Evolutionary conservation across 2,888 invertebrate species (phyloP).

Genomic region (Caenorhabditis parvicauda): DNA sequence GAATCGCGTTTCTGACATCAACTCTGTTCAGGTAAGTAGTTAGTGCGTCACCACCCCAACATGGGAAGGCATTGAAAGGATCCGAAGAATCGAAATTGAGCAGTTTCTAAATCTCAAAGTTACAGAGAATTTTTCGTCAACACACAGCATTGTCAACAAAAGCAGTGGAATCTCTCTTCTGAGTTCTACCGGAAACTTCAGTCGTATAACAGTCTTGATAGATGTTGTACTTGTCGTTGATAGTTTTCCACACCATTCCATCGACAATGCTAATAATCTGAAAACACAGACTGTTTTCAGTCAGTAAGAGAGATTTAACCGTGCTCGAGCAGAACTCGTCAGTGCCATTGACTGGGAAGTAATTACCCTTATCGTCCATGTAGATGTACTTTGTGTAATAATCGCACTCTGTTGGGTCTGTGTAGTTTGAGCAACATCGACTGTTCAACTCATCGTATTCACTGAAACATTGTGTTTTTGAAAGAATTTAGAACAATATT

Average conservation of each 20-base stretch:
- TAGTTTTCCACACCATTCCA: slow-evolving; percentile 27
- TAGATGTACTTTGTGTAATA: slow-evolving; percentile 36
- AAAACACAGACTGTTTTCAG: neutral
- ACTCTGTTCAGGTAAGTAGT: slow-evolving; percentile 48
- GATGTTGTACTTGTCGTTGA: slow-evolving; percentile 38
- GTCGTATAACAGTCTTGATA: slow-evolving; percentile 34
- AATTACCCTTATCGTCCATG: slow-evolving; percentile 30
- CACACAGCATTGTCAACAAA: slow-evolving; percentile 42
- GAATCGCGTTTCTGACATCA: slow-evolving; percentile 51
- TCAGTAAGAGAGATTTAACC: slow-evolving; percentile 5
- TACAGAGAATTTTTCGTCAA: neutral
- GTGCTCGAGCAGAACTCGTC: slow-evolving; percentile 24
- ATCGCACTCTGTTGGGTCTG: slow-evolving; percentile 33
- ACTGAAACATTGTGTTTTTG: slow-evolving; percentile 7
- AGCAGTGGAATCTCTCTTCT: slow-evolving; percentile 6
- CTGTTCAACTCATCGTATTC: slow-evolving; percentile 25
- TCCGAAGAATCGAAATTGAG: slow-evolving; percentile 45
- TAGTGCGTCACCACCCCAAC: slow-evolving; percentile 44
- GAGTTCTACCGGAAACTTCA: neutral
- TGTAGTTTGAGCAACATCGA: slow-evolving; percentile 21
- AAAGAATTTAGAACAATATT: neutral
- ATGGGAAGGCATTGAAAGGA: slow-evolving; percentile 48
- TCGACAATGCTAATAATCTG: slow-evolving; percentile 28
- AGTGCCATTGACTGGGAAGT: slow-evolving; percentile 14
- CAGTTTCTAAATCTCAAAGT: slow-evolving; percentile 13